These are phyloP conservation scores for Mionectes olivaceus DNA, from an alignment of 2,797 vertebrate species.

Conservation along the genomic window DNA sequence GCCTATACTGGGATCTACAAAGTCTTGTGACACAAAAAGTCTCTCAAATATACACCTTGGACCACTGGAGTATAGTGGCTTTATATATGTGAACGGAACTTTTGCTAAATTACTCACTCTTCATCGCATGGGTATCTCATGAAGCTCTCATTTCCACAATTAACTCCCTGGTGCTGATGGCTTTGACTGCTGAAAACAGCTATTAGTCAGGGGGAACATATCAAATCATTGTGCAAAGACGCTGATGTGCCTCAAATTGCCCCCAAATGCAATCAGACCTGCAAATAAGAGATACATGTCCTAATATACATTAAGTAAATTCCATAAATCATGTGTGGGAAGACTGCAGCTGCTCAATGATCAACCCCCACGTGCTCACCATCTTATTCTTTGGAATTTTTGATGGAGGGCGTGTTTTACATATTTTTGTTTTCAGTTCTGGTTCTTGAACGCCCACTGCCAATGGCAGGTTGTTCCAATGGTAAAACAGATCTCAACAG, in stretches of 20 bases:
- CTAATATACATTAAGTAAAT: background rate
- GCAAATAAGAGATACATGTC: background rate
- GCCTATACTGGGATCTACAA: slow-evolving; percentile 54
- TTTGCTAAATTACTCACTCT: background rate
- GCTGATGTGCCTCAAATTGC: background rate
- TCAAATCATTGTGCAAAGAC: background rate
- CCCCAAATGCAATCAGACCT: background rate
- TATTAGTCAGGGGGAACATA: too few species aligned
- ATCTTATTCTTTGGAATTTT: background rate
- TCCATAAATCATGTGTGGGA: background rate
- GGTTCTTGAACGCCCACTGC: background rate
- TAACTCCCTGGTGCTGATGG: background rate
- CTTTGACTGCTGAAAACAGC: background rate
- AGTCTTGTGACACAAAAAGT: slow-evolving; percentile 47
- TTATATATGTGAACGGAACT: background rate
- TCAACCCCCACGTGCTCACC: background rate
- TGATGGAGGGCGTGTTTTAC: background rate
- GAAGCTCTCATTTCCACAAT: background rate
- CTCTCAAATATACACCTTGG: slow-evolving; percentile 67
- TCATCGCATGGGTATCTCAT: background rate
- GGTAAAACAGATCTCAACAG: background rate
- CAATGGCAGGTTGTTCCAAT: background rate
- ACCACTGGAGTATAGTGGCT: background rate
- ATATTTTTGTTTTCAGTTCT: background rate
- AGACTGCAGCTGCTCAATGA: background rate